phyloP scores from a whole-genome alignment of 2,888 invertebrate species.

The Xestia c-nigrum region DNA sequence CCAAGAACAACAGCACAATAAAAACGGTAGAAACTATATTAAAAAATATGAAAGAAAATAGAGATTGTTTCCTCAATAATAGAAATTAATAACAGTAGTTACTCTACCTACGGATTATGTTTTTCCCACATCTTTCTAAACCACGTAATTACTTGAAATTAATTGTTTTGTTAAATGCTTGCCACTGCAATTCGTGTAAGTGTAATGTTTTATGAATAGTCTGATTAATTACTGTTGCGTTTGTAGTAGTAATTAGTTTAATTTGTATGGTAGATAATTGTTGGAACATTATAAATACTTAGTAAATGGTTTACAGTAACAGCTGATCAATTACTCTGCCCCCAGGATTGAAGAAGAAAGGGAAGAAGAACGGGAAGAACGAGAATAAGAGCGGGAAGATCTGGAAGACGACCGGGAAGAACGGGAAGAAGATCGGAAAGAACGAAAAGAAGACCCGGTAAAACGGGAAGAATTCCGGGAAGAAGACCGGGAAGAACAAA shows the following conservation, averaged over 20 bases:
- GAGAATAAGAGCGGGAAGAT: no score
- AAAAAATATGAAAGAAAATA: neutral
- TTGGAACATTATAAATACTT: neutral
- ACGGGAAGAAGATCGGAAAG: no score
- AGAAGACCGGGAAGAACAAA: no score
- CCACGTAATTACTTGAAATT: neutral
- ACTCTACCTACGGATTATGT: neutral
- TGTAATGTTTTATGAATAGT: neutral
- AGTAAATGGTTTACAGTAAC: neutral
- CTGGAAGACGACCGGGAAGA: no score
- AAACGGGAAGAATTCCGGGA: no score
- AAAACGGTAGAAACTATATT: neutral
- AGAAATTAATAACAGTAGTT: neutral
- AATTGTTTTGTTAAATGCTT: neutral
- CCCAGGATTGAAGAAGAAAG: no score
- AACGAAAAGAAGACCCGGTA: no score
- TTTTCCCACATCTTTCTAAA: neutral
- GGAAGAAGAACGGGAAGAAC: no score
- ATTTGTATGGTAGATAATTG: neutral
- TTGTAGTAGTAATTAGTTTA: conserved; percentile 9
- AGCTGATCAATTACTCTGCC: neutral
- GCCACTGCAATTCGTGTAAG: conserved; percentile 11
- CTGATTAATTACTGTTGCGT: conserved; percentile 19
- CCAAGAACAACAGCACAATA: neutral
- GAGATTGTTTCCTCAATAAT: neutral